A percentile compares a stretch with the other conserved stretches of the same genome.
phyloP scores from a whole-genome alignment of 2,113 vertebrate species.

The Oceanodroma tethys region DNA sequence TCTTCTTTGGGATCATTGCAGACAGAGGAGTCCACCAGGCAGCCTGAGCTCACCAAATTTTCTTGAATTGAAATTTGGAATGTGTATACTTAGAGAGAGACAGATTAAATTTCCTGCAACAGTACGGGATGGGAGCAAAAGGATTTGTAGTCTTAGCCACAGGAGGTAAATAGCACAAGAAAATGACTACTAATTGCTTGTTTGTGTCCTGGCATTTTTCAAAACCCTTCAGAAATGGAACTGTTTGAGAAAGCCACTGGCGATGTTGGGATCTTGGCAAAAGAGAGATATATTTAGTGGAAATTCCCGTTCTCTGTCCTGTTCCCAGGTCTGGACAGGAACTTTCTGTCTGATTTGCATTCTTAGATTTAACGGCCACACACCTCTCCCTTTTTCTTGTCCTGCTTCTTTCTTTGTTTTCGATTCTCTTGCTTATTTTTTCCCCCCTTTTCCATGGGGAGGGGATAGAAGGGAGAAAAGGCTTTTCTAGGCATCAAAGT shows the following conservation, averaged over 20 bases:
- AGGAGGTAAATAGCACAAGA: neutral
- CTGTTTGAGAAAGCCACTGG: neutral
- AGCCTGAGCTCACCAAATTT: neutral
- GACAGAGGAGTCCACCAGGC: neutral
- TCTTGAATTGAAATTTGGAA: neutral
- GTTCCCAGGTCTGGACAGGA: neutral
- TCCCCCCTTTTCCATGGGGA: accelerated
- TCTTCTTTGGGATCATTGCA: neutral
- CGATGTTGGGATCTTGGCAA: neutral
- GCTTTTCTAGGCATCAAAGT: neutral
- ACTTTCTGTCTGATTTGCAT: neutral
- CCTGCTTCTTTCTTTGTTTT: neutral
- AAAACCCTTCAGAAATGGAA: neutral
- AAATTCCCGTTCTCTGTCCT: neutral
- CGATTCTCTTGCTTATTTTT: neutral
- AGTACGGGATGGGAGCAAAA: neutral
- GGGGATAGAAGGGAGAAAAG: neutral
- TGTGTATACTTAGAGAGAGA: neutral
- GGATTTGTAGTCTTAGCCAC: neutral
- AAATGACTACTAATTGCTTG: neutral
- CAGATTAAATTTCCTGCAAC: neutral
- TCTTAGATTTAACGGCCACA: neutral
- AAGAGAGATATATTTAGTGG: neutral
- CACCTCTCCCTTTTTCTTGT: neutral
- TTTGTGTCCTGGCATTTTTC: neutral